Evolutionary conservation across 2,113 vertebrate genomes (phyloP).

Genomic region (Piprites chloris): DNA sequence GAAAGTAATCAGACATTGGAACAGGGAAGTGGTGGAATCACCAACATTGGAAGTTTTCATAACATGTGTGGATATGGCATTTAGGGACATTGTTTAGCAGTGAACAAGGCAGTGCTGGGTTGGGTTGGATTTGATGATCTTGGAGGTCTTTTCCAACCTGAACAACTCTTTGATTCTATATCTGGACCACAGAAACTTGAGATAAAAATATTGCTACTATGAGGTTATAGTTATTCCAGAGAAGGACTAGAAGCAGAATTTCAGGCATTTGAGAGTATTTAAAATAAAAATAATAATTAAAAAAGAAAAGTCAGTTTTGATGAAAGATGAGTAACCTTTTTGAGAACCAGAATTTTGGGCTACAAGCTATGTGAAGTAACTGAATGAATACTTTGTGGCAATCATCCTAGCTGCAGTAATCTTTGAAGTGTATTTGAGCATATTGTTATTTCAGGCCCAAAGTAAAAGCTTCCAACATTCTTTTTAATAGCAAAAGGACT

Average conservation of each 20-base stretch:
- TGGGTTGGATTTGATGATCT: accelerated
- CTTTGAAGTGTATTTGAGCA: not conserved
- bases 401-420: not conserved
- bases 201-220: not conserved
- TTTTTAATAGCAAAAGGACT: not conserved
- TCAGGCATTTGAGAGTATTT: not conserved
- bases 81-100: not conserved
- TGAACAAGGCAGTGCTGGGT: too few relatives aligned
- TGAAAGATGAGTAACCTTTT: not conserved
- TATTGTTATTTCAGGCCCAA: not conserved
- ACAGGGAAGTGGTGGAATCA: not conserved
- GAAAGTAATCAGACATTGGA: not conserved
- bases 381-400: not conserved
- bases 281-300: not conserved
- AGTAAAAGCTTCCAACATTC: not conserved
- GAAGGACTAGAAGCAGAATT: not conserved
- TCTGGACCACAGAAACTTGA: not conserved
- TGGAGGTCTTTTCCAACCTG: not conserved
- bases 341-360: not conserved
- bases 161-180: not conserved
- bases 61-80: not conserved
- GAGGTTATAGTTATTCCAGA: not conserved
- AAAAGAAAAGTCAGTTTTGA: not conserved
- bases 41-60: not conserved
- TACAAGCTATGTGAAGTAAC: not conserved